phyloP scores from a whole-genome alignment of 1,140 invertebrate genomes.

The Hirudo medicinalis region DNA sequence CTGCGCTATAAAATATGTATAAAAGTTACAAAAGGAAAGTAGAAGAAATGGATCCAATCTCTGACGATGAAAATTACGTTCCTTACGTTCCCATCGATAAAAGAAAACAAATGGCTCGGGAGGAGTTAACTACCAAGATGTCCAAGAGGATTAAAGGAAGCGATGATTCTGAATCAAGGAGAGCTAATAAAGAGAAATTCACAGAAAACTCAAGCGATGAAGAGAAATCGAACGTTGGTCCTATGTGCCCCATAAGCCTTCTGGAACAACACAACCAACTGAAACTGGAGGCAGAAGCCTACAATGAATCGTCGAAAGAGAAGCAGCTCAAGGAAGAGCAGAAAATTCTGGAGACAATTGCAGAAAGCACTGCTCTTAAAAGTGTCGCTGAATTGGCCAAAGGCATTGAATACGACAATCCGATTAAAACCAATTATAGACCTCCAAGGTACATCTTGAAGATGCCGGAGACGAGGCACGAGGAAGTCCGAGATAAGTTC shows the following conservation, averaged over 20 bases:
- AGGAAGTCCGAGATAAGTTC: constrained; percentile 63
- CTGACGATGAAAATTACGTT: constrained; percentile 59
- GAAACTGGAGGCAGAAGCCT: constrained; percentile 84
- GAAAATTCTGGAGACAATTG: constrained; percentile 90
- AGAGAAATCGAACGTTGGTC: constrained; percentile 49
- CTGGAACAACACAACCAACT: constrained; percentile 90
- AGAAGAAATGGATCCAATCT: no score
- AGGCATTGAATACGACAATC: constrained; percentile 90
- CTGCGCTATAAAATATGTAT: no score
- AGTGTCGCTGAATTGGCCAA: constrained; percentile 88
- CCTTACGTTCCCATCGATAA: constrained; percentile 83
- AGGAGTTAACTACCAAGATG: background rate
- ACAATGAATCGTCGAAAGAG: constrained; percentile 84
- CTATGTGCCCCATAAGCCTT: constrained; percentile 78
- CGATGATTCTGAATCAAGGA: no score
- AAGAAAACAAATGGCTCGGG: constrained; percentile 44
- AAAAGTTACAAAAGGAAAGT: no score
- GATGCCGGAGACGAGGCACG: constrained; percentile 57
- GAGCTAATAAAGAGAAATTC: background rate
- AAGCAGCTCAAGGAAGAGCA: constrained; percentile 90
- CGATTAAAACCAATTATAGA: constrained; percentile 88
- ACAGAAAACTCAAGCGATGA: constrained; percentile 41
- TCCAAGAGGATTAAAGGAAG: background rate
- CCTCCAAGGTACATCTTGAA: constrained; percentile 65
- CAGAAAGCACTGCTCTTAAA: constrained; percentile 87